phyloP scores from a whole-genome alignment of 2,888 invertebrate species.

The Drosophila siamana region DNA sequence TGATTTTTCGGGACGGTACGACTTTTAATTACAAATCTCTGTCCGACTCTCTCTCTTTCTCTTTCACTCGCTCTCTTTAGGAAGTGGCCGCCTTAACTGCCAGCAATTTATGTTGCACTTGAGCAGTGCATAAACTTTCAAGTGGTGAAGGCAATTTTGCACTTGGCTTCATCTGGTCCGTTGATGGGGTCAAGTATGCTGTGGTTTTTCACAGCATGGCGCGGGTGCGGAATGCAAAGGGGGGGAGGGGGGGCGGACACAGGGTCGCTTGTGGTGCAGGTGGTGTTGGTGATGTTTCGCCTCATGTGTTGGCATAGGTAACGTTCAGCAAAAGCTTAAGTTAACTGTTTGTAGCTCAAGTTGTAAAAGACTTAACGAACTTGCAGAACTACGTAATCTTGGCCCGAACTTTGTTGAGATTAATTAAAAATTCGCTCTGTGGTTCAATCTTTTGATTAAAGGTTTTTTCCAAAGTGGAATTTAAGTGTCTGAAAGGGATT shows the following conservation, averaged over 20 bases:
- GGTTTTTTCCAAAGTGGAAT: slow-evolving; percentile 8
- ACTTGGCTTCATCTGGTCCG: slow-evolving; percentile 69
- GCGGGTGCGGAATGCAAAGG: no score
- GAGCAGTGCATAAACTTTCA: slow-evolving; percentile 68
- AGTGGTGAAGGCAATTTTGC: slow-evolving; percentile 75
- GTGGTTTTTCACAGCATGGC: not conserved
- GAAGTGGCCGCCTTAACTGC: slow-evolving; percentile 55
- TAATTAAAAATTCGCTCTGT: slow-evolving; percentile 42
- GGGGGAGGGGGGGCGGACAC: not conserved
- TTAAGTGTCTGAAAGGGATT: not conserved
- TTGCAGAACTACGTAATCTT: slow-evolving; percentile 28
- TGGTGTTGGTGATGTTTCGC: not conserved
- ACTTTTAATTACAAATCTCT: slow-evolving; percentile 69
- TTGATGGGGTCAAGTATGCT: slow-evolving; percentile 44
- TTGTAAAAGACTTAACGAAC: slow-evolving; percentile 40
- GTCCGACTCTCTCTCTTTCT: slow-evolving; percentile 1
- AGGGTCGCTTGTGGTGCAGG: not conserved
- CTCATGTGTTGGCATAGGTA: slow-evolving; percentile 44
- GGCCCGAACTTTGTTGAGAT: slow-evolving; percentile 22
- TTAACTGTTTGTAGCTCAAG: slow-evolving; percentile 23
- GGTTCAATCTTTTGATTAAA: slow-evolving; percentile 23
- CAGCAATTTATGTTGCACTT: slow-evolving; percentile 76
- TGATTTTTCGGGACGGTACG: slow-evolving; percentile 36
- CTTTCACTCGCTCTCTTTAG: slow-evolving; percentile 5
- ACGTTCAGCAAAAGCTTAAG: slow-evolving; percentile 33